Evolutionary conservation across 2,113 vertebrate genomes (phyloP), one percentile per base, ranked within the genome.

Genomic region (Calidris pugnax): DNA sequence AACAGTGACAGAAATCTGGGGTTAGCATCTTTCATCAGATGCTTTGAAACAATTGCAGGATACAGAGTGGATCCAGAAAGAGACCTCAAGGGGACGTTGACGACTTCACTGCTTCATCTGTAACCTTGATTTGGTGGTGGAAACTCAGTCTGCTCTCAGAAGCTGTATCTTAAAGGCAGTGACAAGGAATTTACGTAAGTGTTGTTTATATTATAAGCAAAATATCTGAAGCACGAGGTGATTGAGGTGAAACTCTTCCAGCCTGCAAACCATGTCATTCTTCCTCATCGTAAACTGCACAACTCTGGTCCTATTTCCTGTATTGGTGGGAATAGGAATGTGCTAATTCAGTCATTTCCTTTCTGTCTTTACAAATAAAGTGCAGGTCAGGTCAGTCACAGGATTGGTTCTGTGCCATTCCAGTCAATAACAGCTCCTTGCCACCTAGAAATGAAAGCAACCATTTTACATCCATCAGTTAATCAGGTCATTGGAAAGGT

Each of bases 371-470:
- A 64, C 93, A 91, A 92, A 72, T 26, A 33, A 53, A 90, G 87
- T 18, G 55, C 63, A 51, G 96, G 48, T 80, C 94, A 56, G 48
- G 23, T 28, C 67, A 28, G 72, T 99, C 98, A 99, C 95, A 99
- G 98, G 96, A 99, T 99, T 10, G 99, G 99, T 27, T 99, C 99
- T 2, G 99, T 99, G 90, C 98, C 98, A 5, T 99, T 99, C 99
- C 99, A 99, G 94, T 97, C 96, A 51, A 99, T 98, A 9, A 83
- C 94, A 6, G 99, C 99, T 74, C 99, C 98, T 83, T 98, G 98
- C 99, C 99, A 99, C 95, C 99, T 99, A 83, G 30, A 74, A 91
- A 90, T 33, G 95, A 94, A 95, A 87, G 20, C 35, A 66, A 81
- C 4, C 0, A 1, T 57, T 87, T 62, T 39, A 86, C 9, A 94